A percentile compares a stretch with the other conserved stretches of the same genome.
phyloP scores from a whole-genome alignment of 2,888 invertebrate genomes.

The Sinohyriopsis cumingii region DNA sequence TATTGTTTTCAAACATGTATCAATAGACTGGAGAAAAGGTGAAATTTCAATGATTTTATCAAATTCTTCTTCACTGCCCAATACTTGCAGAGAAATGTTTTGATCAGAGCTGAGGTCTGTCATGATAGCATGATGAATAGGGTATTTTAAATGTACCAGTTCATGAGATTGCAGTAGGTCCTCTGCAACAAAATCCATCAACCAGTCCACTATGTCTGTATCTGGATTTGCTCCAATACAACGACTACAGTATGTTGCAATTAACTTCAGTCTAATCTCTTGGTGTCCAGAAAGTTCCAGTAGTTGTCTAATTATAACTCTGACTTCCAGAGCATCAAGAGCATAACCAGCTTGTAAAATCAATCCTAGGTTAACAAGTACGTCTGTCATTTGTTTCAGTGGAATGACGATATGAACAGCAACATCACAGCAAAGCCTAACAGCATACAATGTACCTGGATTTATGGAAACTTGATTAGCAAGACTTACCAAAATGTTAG shows the following conservation, averaged over 20 bases:
- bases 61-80: no score
- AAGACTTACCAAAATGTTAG: constrained; percentile 5
- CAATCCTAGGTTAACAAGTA: no score
- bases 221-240: constrained; percentile 20
- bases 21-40: no score
- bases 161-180: no score
- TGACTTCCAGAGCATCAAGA: neutral
- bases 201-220: constrained; percentile 6
- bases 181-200: constrained; percentile 3
- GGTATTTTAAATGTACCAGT: no score
- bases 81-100: no score
- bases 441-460: constrained; percentile 4
- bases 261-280: constrained; percentile 5
- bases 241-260: constrained; percentile 17
- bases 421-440: constrained; percentile 14
- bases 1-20: no score
- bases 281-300: no score
- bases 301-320: neutral
- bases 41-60: no score
- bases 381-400: no score
- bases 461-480: constrained; percentile 7
- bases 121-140: no score
- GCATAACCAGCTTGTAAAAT: neutral
- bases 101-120: no score
- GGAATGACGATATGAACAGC: neutral